Evolutionary conservation across 2,888 invertebrate species (phyloP).

Genomic region (Chymomyza fuscimana): DNA sequence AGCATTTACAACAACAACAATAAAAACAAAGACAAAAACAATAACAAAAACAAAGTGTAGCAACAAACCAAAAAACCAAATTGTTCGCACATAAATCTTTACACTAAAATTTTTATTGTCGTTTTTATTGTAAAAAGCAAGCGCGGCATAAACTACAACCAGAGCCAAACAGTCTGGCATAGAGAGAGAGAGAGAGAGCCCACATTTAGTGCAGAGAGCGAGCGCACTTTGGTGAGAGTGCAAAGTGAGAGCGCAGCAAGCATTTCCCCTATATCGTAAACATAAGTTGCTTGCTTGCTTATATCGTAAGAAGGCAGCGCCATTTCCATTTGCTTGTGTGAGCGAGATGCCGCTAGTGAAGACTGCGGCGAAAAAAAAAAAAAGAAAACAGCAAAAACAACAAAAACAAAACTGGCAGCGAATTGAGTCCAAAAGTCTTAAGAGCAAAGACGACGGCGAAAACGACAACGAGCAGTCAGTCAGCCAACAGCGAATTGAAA

Average conservation of each 20-base stretch:
- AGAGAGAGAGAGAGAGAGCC: neutral
- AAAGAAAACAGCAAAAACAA: constrained; percentile 13
- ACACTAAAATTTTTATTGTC: constrained; percentile 75
- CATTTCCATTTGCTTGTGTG: constrained; percentile 56
- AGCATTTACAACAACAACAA: neutral
- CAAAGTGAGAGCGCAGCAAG: neutral
- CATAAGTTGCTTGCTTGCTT: constrained; percentile 35
- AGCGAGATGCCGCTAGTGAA: constrained; percentile 57
- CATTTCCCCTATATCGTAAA: constrained; percentile 69
- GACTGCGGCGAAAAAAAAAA: constrained; percentile 15
- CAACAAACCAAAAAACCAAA: constrained; percentile 46
- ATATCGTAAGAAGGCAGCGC: constrained; percentile 70
- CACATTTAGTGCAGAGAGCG: neutral
- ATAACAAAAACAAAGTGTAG: constrained; percentile 7
- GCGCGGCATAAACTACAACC: constrained; percentile 38
- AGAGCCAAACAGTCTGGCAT: constrained; percentile 61
- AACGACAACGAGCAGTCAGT: neutral
- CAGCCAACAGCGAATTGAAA: constrained; percentile 45
- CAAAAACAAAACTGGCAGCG: constrained; percentile 26
- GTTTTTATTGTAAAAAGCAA: constrained; percentile 61
- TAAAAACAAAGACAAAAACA: neutral
- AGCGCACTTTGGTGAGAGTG: constrained; percentile 13
- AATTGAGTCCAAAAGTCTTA: constrained; percentile 27
- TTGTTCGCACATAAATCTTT: constrained; percentile 78
- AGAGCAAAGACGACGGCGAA: neutral